Percentiles rank a stretch among this genome's conserved stretches.
Conservation (phyloP, 2,113 vertebrate species). For the Pseudorectes ferrugineus region DNA sequence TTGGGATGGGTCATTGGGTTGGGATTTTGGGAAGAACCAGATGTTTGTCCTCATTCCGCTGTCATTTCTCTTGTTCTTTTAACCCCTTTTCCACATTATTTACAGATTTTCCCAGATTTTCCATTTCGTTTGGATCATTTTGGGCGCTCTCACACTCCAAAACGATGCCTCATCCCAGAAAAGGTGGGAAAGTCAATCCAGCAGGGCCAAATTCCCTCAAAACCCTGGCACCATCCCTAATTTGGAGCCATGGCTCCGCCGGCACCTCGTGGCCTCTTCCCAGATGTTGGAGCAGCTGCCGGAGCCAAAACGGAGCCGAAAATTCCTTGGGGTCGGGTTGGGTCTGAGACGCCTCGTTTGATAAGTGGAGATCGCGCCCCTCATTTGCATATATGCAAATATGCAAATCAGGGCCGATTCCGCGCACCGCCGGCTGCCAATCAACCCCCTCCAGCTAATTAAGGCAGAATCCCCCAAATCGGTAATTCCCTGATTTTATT, state of each 20-base stretch:
- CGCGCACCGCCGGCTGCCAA: background rate
- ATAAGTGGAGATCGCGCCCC: background rate
- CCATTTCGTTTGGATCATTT: background rate
- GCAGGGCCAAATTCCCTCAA: background rate
- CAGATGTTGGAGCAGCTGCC: constrained; percentile 16
- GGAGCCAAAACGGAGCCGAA: background rate
- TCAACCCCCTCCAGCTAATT: background rate
- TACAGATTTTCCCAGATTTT: background rate
- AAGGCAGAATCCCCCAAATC: background rate
- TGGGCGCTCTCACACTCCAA: background rate
- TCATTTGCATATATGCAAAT: constrained; percentile 41
- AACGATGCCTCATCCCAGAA: background rate
- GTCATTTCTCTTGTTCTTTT: background rate
- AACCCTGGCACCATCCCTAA: background rate
- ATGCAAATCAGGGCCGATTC: constrained; percentile 43
- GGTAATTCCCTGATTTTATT: rapidly evolving
- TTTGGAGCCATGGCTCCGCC: background rate
- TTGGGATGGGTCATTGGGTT: rapidly evolving
- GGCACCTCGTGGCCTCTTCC: background rate
- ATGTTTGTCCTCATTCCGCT: rapidly evolving
- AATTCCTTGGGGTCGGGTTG: background rate
- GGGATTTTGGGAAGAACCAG: background rate
- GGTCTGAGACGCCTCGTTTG: background rate
- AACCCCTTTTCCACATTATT: background rate
- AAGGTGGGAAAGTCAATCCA: background rate